phyloP scores from a whole-genome alignment of 1,140 invertebrate species.

The Listronotus bonariensis region DNA sequence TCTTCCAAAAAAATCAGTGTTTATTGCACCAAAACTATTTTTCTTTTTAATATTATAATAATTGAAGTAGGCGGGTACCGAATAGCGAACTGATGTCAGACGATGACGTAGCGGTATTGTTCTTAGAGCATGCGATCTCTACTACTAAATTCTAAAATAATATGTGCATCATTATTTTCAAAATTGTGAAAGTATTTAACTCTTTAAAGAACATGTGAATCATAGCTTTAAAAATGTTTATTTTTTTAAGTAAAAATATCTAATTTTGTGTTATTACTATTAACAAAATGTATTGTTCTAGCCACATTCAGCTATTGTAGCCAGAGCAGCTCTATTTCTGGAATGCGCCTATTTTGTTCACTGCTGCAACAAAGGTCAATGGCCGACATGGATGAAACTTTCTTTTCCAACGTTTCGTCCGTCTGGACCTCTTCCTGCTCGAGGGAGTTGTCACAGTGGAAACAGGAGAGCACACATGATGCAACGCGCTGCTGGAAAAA shows the following conservation, averaged over 20 bases:
- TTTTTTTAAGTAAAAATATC: not conserved
- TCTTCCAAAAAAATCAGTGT: too few species aligned
- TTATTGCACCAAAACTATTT: too few species aligned
- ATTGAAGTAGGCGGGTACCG: too few species aligned
- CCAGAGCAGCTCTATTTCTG: conserved; percentile 85
- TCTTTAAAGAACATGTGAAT: not conserved
- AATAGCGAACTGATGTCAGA: too few species aligned
- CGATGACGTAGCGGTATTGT: too few species aligned
- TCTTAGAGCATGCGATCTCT: too few species aligned
- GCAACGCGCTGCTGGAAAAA: conserved; percentile 89
- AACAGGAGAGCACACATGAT: conserved; percentile 75
- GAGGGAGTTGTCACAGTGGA: conserved; percentile 58
- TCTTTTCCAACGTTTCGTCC: conserved; percentile 80
- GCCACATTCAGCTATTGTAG: conserved; percentile 91
- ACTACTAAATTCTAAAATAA: too few species aligned
- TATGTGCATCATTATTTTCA: too few species aligned
- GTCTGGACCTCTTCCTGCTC: conserved; percentile 65
- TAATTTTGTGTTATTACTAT: not conserved
- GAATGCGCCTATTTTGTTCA: conserved; percentile 97
- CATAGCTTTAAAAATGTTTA: not conserved
- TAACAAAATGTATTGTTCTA: conserved; percentile 57
- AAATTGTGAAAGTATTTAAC: not conserved
- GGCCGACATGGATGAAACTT: conserved; percentile 95
- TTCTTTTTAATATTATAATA: too few species aligned
- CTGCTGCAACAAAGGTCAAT: conserved; percentile 93